These are phyloP conservation scores for Cotesia glomerata DNA, from an alignment of 1,140 invertebrate genomes.

Conservation along the genomic window DNA sequence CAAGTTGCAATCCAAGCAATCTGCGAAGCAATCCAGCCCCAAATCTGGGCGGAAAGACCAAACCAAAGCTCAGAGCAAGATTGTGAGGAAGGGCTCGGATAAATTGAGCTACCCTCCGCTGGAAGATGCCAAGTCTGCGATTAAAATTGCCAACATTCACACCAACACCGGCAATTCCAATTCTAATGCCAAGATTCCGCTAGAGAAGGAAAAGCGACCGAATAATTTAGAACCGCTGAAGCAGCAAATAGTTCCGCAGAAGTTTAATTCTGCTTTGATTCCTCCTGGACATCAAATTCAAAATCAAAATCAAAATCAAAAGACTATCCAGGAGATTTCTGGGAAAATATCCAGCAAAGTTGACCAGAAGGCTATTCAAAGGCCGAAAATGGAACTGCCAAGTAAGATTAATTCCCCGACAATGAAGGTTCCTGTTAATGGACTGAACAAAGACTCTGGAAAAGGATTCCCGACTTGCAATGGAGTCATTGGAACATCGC, in stretches of 20 bases:
- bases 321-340: constrained; percentile 34
- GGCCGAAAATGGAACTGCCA: constrained; percentile 53
- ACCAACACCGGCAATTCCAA: constrained; percentile 28
- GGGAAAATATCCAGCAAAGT: constrained; percentile 36
- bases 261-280: constrained; percentile 26
- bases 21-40: constrained; percentile 53
- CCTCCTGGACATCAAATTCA: constrained; percentile 28
- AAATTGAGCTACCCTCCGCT: constrained; percentile 40
- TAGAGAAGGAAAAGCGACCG: constrained; percentile 38
- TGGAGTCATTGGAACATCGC: constrained; percentile 45
- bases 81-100: constrained; percentile 44
- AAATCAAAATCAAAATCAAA: too few relatives aligned
- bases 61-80: constrained; percentile 50
- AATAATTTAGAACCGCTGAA: constrained; percentile 50
- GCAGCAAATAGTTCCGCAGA: constrained; percentile 29
- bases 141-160: constrained; percentile 39
- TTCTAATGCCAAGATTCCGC: too few relatives aligned
- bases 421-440: constrained; percentile 44
- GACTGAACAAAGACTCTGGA: constrained; percentile 49
- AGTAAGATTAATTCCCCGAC: constrained; percentile 47
- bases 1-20: constrained; percentile 49
- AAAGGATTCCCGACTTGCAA: constrained; percentile 45
- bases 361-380: constrained; percentile 43
- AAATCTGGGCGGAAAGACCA: constrained; percentile 54
- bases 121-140: constrained; percentile 44